Evolutionary conservation across 2,113 vertebrate species (phyloP), one percentile per base, ranked within the genome.

Genomic region (Microcebus ravelobensis): DNA sequence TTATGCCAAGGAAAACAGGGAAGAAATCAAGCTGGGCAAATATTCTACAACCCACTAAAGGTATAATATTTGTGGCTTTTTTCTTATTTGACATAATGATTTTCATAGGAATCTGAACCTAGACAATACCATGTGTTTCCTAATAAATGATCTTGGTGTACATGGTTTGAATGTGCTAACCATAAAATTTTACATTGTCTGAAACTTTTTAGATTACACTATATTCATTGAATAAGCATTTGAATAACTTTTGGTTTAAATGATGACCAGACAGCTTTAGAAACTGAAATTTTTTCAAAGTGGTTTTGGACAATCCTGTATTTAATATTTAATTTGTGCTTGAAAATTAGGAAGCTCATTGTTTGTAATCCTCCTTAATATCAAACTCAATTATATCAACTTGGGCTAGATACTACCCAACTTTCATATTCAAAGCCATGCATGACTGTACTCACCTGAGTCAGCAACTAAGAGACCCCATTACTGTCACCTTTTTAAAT

Each of bases 121-220:
- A 76, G n/a, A 36, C 2, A 48, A 12, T 11, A 55, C 81, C n/a
- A 18, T 87, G 6, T 95, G 20, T 91, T 88, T 94, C 11, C 39
- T 95, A 85, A 55, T 84, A 87, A 86, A 65, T 95, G 11, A 90
- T 93, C 77, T 79, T 96, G n/a, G 18, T 73, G 3, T 92, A 59
- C 13, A 20, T 82, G 39, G 29, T 83, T 68, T 89, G 55, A 70
- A 87, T 83, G 5, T 87, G 55, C 21, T 95, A 94, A 42, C 27
- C 21, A 31, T 96, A 86, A 90, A 67, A 84, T 82, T 96, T 96
- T 82, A 85, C 27, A 52, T 59, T 85, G 1, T 42, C 29, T 91
- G 34, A 86, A 96, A 92, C 20, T 68, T 83, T 63, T 67, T 88
- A 61, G 39, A 36, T 74, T 93, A 50, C 84, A 68, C 15, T 6